These are phyloP conservation scores for Umimayanthus kanabou DNA, from an alignment of 92 coral and sea anemone species.

Conservation along the genomic window DNA sequence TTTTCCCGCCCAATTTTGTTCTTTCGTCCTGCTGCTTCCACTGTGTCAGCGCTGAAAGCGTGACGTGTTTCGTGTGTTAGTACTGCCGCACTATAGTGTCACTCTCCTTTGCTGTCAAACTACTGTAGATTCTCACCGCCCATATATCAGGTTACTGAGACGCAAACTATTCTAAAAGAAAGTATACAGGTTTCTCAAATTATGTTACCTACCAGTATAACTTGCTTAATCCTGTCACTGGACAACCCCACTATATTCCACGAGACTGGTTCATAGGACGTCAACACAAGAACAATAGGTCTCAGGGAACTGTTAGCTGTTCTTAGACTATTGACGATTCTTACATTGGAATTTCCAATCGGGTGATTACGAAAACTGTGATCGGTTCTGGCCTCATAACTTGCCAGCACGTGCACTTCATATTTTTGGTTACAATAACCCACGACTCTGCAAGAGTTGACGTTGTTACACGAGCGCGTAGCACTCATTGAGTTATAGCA, in stretches of 20 bases:
- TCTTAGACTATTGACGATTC: background rate
- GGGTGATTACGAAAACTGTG: background rate
- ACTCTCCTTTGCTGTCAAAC: background rate
- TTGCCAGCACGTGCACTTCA: background rate
- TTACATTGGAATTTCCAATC: background rate
- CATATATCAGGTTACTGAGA: background rate
- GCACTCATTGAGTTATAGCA: background rate
- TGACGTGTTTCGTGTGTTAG: too few relatives aligned
- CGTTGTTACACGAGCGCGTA: background rate
- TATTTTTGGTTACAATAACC: conserved; percentile 1
- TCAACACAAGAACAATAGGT: background rate
- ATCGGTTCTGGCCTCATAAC: conserved; percentile 4
- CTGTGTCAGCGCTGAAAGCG: too few relatives aligned
- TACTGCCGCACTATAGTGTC: too few relatives aligned
- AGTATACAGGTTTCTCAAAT: background rate
- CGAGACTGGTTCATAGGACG: background rate
- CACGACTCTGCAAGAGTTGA: background rate
- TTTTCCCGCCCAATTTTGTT: too few relatives aligned
- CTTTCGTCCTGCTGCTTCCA: too few relatives aligned
- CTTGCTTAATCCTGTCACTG: background rate
- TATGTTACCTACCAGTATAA: background rate
- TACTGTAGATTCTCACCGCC: background rate
- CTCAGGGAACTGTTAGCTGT: background rate
- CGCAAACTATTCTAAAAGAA: background rate
- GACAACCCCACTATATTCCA: background rate